Evolutionary conservation across 23 tunicate species (phyloP), one percentile per base, ranked within the genome.

Genomic region (Styela plicata): DNA sequence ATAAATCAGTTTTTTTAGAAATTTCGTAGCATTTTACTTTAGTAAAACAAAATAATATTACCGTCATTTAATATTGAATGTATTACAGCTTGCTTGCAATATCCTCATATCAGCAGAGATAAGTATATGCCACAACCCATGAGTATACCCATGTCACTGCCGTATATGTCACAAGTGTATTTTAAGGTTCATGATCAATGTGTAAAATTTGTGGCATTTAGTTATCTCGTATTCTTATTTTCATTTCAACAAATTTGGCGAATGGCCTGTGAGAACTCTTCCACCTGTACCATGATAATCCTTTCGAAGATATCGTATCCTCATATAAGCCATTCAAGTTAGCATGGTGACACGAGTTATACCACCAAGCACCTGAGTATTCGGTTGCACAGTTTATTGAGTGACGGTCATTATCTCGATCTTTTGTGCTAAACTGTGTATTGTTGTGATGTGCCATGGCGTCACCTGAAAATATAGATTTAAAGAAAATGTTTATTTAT

Each of bases 241-340:
- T 66, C 71, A 66, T 66, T 66, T 66, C 71, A 3, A 66, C 71
- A 66, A 66, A 66, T 66, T 66, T 66, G 71, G 31, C 31, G 16
- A 28, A 66, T 25, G 30, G 31, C 5, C 10, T 66, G 71, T 66
- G 17, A 5, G 57, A 44, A 26, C 17, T 17, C 17, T 66, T 66
- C 71, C 71, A 66, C 71, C 7, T 25, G 16, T 5, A 28, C 71
- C 71, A 66, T 5, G 30, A 25, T 66, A 66, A 26, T 3, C 71
- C 71, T 17, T 66, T 66, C 7, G 30, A 3, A 10, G 71, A 28
- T 61, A 19, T 21, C 16, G 31, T 28, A 7, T 66, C 71, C 16
- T 5, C 31, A 17, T 66, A 66, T 66, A 66, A 28, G 17, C 71
- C 71, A 28, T 66, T 66, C 31, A 66, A 28, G 71, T 66, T 66